Conservation (phyloP, 2,797 vertebrate species). For the Tamandua tetradactyla region DNA sequence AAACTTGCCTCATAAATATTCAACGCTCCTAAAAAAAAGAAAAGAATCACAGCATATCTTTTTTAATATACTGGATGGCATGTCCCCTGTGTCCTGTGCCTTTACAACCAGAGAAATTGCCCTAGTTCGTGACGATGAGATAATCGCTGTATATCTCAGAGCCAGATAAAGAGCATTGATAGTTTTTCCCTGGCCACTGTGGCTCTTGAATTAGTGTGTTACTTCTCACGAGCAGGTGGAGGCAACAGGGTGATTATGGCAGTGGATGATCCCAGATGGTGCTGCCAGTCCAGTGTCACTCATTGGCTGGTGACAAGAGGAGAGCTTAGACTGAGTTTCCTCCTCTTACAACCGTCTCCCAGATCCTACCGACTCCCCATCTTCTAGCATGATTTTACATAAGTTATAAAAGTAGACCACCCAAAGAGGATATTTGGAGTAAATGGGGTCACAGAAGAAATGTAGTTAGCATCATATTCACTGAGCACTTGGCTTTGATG, state of each 20-base stretch:
- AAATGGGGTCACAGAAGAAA: neutral
- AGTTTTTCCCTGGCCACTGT: too few relatives aligned
- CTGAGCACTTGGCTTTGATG: neutral
- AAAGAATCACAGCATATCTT: too few relatives aligned
- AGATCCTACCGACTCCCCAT: neutral
- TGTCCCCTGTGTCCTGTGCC: too few relatives aligned
- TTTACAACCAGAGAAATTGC: neutral
- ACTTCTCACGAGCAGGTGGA: neutral
- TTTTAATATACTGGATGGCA: neutral
- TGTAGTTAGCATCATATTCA: neutral
- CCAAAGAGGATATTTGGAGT: neutral
- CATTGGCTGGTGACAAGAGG: neutral
- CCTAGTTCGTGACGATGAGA: neutral
- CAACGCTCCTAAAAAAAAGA: neutral
- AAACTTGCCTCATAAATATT: neutral
- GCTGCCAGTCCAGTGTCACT: too few relatives aligned
- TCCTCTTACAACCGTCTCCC: neutral
- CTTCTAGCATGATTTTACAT: neutral
- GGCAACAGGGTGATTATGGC: neutral
- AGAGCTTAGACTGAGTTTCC: neutral
- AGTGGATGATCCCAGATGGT: too few relatives aligned
- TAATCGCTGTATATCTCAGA: neutral
- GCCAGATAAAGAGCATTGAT: neutral
- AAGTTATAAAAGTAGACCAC: neutral
- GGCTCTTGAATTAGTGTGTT: neutral